A percentile compares a stretch with the other conserved stretches of the same genome.
These are phyloP conservation scores for Micromys minutus DNA, from an alignment of 2,113 vertebrate genomes.

Conservation along the genomic window DNA sequence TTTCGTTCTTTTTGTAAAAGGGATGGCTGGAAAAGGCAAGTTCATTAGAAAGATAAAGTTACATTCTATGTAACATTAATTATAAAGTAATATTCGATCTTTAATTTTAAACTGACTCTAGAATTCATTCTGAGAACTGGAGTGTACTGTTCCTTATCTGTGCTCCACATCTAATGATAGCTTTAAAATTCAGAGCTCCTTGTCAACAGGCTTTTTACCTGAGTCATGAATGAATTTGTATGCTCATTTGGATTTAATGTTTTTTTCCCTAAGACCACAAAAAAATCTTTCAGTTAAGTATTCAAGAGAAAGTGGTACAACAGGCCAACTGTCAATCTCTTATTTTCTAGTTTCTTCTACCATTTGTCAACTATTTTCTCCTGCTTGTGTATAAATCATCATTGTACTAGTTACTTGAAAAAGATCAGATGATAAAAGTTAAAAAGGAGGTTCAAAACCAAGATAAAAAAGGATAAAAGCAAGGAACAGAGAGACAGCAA, in stretches of 20 bases:
- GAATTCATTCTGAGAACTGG: slow-evolving; percentile 33
- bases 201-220: neutral
- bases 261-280: slow-evolving; percentile 33
- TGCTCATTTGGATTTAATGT: slow-evolving; percentile 7
- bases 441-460: neutral
- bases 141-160: neutral
- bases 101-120: slow-evolving; percentile 57
- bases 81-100: slow-evolving; percentile 46
- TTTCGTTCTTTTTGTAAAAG: slow-evolving; percentile 43
- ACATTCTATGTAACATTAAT: neutral
- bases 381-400: neutral
- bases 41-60: slow-evolving; percentile 26
- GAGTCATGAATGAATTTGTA: neutral
- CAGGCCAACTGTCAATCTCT: neutral
- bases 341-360: slow-evolving; percentile 34
- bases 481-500: neutral
- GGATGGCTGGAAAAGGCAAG: neutral
- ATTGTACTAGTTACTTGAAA: slow-evolving; percentile 17
- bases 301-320: slow-evolving; percentile 24
- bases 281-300: neutral
- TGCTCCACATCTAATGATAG: slow-evolving; percentile 35
- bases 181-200: slow-evolving; percentile 47
- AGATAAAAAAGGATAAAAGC: slow-evolving; percentile 40
- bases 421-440: neutral
- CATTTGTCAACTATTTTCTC: neutral